Base-by-base conservation (phyloP, 2,113 vertebrate genomes). In the Chaetura pelagica region DNA sequence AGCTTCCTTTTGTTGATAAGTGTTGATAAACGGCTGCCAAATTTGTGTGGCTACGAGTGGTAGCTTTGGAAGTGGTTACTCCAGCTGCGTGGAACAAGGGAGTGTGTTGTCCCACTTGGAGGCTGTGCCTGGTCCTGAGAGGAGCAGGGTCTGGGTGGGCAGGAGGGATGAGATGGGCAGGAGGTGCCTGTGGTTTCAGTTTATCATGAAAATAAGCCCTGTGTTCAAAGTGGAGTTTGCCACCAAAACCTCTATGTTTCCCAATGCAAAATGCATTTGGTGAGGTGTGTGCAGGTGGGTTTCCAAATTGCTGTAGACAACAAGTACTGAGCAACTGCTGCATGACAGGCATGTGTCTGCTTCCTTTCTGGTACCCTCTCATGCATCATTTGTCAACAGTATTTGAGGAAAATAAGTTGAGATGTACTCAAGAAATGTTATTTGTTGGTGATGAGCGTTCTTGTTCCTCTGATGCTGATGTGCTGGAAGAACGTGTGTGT, bases 41-140 rank as follows among this genome's bases (percentile, higher is more conserved):
- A 84, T 19, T 6, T 7, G 19, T 13, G 74, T 30, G 59, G 68
- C 42, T 68, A 3, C 42, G 24, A 29, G 21, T 5, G 15, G 63
- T 2, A 13, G n/a, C 42, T 62, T 23, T 20, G 66, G 77, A 35
- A 26, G 76, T 0, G 6, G 42, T 7, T 7, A 24, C 35, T 30
- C 20, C n/a, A 49, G 71, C 54, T 51, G 55, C 7, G 3, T 10
- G 32, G 61, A 34, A 66, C 5, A 13, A 38, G 42, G 48, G 21
- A 0, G n/a, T 4, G 1, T 2, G 14, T 3, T 34, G 30, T 4
- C 12, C 6, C 4, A 6, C 6, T 14, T 24, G 57, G 77, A 61
- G 42, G n/a, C 38, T 14, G 30, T 14, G 58, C 11, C 66, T 35
- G 40, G 44, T 42, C 52, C 68, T 26, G 2, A 9, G 40, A 0